phyloP scores from a whole-genome alignment of 2,888 invertebrate species.

The Autographa pulchrina region DNA sequence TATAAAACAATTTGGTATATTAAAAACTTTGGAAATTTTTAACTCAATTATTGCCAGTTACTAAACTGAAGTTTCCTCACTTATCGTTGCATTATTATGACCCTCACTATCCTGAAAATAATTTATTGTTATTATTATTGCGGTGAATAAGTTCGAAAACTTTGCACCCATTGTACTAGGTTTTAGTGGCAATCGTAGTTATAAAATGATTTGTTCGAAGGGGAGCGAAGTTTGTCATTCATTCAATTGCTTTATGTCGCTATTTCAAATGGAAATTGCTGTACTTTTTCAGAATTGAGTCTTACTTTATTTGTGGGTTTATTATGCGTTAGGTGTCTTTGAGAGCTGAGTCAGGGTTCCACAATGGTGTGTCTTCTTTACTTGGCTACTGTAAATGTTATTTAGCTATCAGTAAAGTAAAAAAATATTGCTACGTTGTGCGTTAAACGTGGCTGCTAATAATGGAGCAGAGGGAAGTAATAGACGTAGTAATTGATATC shows the following conservation, averaged over 20 bases:
- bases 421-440: too few relatives aligned
- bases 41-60: not conserved
- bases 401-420: too few relatives aligned
- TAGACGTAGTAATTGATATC: too few relatives aligned
- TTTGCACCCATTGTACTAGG: conserved; percentile 69
- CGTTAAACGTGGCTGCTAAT: too few relatives aligned
- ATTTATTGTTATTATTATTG: conserved; percentile 87
- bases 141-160: conserved; percentile 74
- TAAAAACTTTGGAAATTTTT: not conserved
- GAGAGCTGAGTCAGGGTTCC: not conserved
- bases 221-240: conserved; percentile 67
- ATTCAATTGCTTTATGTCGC: conserved; percentile 58
- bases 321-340: conserved; percentile 8
- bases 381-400: not conserved
- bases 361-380: not conserved
- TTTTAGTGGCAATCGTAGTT: conserved; percentile 78
- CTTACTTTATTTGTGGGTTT: conserved; percentile 17
- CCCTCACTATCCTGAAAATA: conserved; percentile 50
- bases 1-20: not conserved
- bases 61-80: conserved; percentile 12
- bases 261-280: conserved; percentile 48
- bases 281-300: conserved; percentile 10
- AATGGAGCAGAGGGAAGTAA: too few relatives aligned
- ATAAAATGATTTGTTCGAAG: conserved; percentile 81
- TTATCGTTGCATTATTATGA: conserved; percentile 29